phyloP scores from a whole-genome alignment of 2,888 invertebrate species.

The Phalangium opilio region DNA sequence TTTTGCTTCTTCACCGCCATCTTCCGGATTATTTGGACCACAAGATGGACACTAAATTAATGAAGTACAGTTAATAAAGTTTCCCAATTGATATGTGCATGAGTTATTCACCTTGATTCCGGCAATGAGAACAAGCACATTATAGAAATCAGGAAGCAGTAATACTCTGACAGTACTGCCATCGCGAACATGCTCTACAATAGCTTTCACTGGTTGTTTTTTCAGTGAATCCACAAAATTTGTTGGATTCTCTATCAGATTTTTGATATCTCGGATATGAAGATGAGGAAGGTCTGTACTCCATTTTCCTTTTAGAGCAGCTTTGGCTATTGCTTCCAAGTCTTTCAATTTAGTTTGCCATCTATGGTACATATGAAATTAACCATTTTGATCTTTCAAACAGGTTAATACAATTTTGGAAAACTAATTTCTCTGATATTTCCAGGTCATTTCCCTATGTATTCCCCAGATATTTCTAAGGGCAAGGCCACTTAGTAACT shows the following conservation, averaged over 20 bases:
- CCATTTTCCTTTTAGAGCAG: conserved; percentile 63
- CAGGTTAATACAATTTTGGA: too few species aligned
- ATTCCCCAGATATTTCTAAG: too few species aligned
- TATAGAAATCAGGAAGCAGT: conserved; percentile 73
- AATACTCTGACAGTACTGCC: conserved; percentile 89
- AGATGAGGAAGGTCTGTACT: conserved; percentile 17
- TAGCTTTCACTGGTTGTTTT: conserved; percentile 69
- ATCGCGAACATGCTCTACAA: conserved; percentile 94
- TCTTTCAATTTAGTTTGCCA: conserved; percentile 45
- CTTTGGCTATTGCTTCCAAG: conserved; percentile 75
- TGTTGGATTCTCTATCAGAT: conserved; percentile 71
- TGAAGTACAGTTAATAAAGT: conserved; percentile 1
- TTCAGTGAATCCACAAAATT: conserved; percentile 68
- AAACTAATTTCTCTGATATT: too few species aligned
- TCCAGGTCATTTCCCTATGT: too few species aligned
- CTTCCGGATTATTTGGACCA: conserved; percentile 32
- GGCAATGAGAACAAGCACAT: conserved; percentile 80
- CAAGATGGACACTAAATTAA: conserved; percentile 38
- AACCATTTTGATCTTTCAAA: conserved; percentile 4
- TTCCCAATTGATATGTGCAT: too few species aligned
- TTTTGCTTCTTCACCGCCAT: conserved; percentile 76
- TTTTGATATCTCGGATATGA: conserved; percentile 71
- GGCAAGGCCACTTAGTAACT: too few species aligned
- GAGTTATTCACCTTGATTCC: conserved; percentile 45
- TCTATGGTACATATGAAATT: neutral